phyloP scores from a whole-genome alignment of 1,140 invertebrate species.

The Frieseomelitta varia region DNA sequence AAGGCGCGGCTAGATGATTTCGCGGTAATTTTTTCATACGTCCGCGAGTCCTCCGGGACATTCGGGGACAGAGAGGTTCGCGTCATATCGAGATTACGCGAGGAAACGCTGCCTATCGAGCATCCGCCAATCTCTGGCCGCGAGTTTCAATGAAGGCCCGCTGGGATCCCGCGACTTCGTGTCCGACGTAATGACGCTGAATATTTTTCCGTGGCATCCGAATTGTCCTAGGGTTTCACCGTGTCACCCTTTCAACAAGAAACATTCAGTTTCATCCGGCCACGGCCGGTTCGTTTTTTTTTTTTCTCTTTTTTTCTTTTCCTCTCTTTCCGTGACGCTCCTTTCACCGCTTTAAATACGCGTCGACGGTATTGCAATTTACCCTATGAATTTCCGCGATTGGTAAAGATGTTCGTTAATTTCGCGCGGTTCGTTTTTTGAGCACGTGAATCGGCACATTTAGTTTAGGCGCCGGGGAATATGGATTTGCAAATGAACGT shows the following conservation, averaged over 20 bases:
- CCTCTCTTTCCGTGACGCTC: background rate
- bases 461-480: background rate
- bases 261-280: conserved; percentile 8
- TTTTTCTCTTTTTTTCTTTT: too few species aligned
- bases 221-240: conserved; percentile 24
- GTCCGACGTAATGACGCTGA: conserved; percentile 7
- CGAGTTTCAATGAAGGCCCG: conserved; percentile 43
- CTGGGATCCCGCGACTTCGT: conserved; percentile 21
- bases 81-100: conserved; percentile 52
- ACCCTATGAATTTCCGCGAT: background rate
- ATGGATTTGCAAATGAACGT: background rate
- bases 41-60: conserved; percentile 13
- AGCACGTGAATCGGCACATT: background rate
- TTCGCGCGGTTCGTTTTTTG: background rate
- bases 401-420: background rate
- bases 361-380: background rate
- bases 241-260: background rate
- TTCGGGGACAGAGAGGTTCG: background rate
- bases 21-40: conserved; percentile 38
- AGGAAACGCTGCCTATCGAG: conserved; percentile 39
- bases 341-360: conserved; percentile 5
- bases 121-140: conserved; percentile 29
- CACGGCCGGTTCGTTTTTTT: too few species aligned
- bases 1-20: conserved; percentile 9
- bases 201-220: conserved; percentile 1